A percentile compares a stretch with the other conserved stretches of the same genome.
These are phyloP conservation scores for Syngnathus acus DNA, from an alignment of 2,797 vertebrate genomes.

Conservation along the genomic window DNA sequence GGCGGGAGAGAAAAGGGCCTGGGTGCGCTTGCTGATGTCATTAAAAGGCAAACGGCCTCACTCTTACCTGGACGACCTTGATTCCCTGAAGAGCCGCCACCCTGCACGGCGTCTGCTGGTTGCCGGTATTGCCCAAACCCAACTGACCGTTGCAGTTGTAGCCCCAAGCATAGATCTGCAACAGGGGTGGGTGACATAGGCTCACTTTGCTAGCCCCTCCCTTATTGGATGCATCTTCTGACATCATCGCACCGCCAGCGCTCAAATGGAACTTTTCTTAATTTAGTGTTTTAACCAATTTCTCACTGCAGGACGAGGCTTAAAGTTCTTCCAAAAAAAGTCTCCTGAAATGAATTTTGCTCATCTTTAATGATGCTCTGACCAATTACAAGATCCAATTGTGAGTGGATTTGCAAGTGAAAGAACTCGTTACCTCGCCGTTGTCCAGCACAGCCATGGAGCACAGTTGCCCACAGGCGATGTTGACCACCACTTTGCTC, in stretches of 20 bases:
- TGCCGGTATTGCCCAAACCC: constrained; percentile 89
- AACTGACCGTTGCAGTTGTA: constrained; percentile 98
- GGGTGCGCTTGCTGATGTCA: background rate
- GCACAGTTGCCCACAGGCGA: constrained; percentile 95
- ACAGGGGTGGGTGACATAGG: too few relatives aligned
- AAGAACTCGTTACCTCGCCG: constrained; percentile 77
- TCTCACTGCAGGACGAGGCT: too few relatives aligned
- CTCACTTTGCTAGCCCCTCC: too few relatives aligned
- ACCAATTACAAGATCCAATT: too few relatives aligned
- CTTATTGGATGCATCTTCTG: too few relatives aligned
- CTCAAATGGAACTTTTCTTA: too few relatives aligned
- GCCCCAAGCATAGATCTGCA: constrained; percentile 94
- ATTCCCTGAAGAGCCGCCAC: constrained; percentile 89
- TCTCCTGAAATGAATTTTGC: too few relatives aligned
- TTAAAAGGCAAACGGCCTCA: background rate
- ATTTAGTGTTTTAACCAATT: too few relatives aligned
- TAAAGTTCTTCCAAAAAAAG: too few relatives aligned
- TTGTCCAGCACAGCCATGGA: constrained; percentile 95
- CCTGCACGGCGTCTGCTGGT: constrained; percentile 91
- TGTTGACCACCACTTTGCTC: constrained; percentile 87
- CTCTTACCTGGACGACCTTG: constrained; percentile 81
- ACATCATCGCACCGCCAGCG: too few relatives aligned
- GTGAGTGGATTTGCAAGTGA: background rate
- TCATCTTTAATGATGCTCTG: too few relatives aligned
- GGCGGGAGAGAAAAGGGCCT: background rate